Evolutionary conservation across 2,113 vertebrate species (phyloP), one percentile per base, ranked within the genome.

Genomic region (Saimiri boliviensis): DNA sequence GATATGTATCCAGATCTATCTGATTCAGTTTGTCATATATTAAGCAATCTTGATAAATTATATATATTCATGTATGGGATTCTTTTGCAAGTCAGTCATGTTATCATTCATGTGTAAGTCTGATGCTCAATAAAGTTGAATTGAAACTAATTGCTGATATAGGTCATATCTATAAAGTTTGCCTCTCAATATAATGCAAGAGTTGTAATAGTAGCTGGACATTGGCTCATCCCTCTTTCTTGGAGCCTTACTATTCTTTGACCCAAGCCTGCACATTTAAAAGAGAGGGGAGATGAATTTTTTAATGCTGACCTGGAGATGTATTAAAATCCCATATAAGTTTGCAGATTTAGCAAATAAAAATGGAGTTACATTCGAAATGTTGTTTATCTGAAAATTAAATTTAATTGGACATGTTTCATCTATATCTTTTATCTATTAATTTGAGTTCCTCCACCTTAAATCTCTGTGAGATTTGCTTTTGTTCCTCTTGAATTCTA

Each of bases 351-450:
- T 83, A 87, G 23, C 5, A 83, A 86, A 68, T 77, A 87, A 88
- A 90, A 66, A 49, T 90, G 45, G 42, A 70, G 88, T 90, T 90
- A n/a, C 27, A 87, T 52, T 94, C 47, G 5, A 93, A 35, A 25
- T 94, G 37, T 63, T 92, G 19, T 66, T 86, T 87, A 74, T 73
- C 52, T 96, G 42, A 90, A 91, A 84, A 84, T 87, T 12, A 42
- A 49, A 83, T 71, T 94, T 92, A 70, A 56, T 71, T 92, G 66
- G 25, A 32, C 30, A 47, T 73, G 32, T 93, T 90, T 85, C 58
- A 45, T 73, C 10, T 63, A 20, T 1, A 83, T 52, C 16, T 6
- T 52, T 52, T 52, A 52, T 52, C 42, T 10, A 1, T 47, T 77
- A 79, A 94, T 58, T 92, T 83, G 52, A 90, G 10, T 74, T 77